Percentiles rank a stretch among this genome's conserved stretches.
These are phyloP conservation scores for Corydoras sp. DNA, from an alignment of 2,113 vertebrate genomes.

Conservation along the genomic window DNA sequence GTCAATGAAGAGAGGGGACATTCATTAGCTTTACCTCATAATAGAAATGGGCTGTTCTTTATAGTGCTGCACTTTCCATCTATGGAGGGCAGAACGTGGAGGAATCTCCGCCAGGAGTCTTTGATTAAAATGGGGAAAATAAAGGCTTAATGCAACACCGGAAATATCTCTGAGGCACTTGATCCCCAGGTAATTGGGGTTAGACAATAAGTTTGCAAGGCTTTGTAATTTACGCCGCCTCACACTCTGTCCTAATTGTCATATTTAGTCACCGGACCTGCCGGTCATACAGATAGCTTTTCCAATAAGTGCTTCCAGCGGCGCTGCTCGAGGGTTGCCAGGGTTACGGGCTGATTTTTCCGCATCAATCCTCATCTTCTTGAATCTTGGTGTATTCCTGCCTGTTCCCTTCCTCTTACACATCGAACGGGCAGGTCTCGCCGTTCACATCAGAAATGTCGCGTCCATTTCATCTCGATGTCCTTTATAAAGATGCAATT, in stretches of 20 bases:
- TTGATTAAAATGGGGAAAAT: conserved; percentile 47
- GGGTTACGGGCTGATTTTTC: conserved; percentile 46
- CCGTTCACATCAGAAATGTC: too few relatives aligned
- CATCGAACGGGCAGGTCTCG: too few relatives aligned
- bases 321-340: conserved; percentile 46
- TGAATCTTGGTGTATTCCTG: neutral
- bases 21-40: conserved; percentile 41
- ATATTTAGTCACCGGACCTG: conserved; percentile 36
- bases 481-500: too few relatives aligned
- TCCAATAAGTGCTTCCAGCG: conserved; percentile 40
- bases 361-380: neutral
- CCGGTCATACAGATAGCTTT: conserved; percentile 19
- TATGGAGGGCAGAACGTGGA: conserved; percentile 4
- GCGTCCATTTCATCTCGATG: too few relatives aligned
- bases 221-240: conserved; percentile 31
- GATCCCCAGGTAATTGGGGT: conserved; percentile 25
- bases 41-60: conserved; percentile 50
- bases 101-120: conserved; percentile 39
- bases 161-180: conserved; percentile 32
- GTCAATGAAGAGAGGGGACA: conserved; percentile 47
- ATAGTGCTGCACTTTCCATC: conserved; percentile 41
- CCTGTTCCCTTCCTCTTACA: too few relatives aligned
- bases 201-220: conserved; percentile 30
- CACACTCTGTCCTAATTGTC: conserved; percentile 33
- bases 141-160: conserved; percentile 30